Conservation (phyloP, 2,113 vertebrate species). For the Chaetura pelagica region DNA sequence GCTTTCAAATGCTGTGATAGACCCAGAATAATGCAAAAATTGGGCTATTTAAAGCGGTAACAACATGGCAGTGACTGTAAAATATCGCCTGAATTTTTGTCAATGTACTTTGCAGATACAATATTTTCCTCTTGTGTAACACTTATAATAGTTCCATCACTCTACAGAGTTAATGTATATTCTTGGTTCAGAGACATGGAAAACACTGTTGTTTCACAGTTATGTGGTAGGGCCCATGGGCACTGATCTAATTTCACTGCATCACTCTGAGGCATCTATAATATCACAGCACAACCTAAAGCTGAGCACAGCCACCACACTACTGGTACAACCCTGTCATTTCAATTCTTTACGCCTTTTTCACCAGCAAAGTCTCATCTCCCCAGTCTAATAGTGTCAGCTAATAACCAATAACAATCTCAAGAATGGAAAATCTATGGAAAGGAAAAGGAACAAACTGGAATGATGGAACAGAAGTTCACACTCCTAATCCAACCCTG, state of each 20-base stretch:
- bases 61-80: background rate
- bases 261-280: background rate
- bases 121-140: background rate
- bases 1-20: background rate
- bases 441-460: background rate
- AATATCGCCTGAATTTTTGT: background rate
- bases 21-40: background rate
- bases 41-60: background rate
- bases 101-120: background rate
- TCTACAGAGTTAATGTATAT: background rate
- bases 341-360: slow-evolving; percentile 39
- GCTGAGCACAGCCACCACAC: background rate
- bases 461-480: background rate
- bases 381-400: background rate
- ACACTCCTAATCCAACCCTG: background rate
- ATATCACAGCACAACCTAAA: background rate
- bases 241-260: slow-evolving; percentile 30
- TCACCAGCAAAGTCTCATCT: slow-evolving; percentile 17
- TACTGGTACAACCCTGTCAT: background rate
- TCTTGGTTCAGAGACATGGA: background rate
- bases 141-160: background rate
- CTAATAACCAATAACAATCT: background rate
- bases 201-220: background rate
- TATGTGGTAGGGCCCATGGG: background rate
- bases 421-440: background rate